phyloP scores from a whole-genome alignment of 1,140 invertebrate genomes.

The Neoseiulus cucumeris region DNA sequence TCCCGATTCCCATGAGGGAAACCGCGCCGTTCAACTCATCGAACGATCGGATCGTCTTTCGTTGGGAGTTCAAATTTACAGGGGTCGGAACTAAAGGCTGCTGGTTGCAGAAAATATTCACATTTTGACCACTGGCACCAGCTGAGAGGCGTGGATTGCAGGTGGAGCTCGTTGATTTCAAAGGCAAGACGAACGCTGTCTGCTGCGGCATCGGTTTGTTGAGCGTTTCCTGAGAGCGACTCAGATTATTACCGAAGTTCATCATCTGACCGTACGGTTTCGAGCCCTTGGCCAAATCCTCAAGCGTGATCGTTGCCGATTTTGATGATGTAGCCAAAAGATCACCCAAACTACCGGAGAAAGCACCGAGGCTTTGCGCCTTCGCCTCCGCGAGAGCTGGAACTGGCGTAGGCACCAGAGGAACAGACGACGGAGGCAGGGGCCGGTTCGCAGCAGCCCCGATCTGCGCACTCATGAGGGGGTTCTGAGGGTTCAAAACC shows the following conservation, averaged over 20 bases:
- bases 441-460: too few species aligned
- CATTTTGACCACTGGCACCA: too few species aligned
- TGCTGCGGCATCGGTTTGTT: constrained; percentile 1
- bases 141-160: neutral
- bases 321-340: neutral
- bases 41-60: too few species aligned
- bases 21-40: too few species aligned
- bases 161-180: neutral
- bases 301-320: neutral
- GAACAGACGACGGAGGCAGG: neutral
- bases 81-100: too few species aligned
- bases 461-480: too few species aligned
- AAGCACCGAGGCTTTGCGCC: neutral
- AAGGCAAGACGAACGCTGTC: neutral
- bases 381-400: neutral
- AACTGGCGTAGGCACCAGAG: neutral
- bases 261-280: neutral
- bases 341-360: neutral
- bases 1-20: neutral
- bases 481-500: too few species aligned
- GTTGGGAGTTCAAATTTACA: too few species aligned
- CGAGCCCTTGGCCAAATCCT: constrained; percentile 1
- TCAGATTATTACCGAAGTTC: neutral
- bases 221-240: constrained; percentile 6
- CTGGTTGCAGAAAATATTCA: too few species aligned